These are phyloP conservation scores for Spongia lamella DNA, from an alignment of 37 sponge, comb jelly and placozoan species.

Conservation along the genomic window DNA sequence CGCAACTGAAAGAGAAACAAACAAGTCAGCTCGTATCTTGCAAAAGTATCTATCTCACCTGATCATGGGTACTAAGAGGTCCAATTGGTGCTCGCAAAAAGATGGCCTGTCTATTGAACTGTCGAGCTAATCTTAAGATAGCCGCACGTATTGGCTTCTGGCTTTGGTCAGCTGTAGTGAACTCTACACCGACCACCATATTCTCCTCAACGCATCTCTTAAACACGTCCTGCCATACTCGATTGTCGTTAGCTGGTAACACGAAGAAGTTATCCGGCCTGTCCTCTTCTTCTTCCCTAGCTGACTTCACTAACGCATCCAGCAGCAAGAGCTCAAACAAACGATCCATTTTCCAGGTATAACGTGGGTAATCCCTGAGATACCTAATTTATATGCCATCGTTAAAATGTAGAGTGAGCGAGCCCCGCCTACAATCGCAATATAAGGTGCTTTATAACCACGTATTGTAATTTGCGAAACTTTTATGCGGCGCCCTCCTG, in stretches of 20 bases:
- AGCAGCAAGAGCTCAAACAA: slow-evolving; percentile 61
- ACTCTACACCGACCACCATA: slow-evolving; percentile 65
- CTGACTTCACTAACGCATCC: slow-evolving; percentile 47
- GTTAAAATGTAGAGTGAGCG: no score
- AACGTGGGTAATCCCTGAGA: no score
- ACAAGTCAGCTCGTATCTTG: no score
- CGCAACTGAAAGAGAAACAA: slow-evolving; percentile 21
- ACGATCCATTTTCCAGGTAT: no score
- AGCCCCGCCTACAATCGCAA: no score
- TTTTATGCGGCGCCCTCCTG: no score
- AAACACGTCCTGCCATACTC: slow-evolving; percentile 46
- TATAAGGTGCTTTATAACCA: no score
- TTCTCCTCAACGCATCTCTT: slow-evolving; percentile 52
- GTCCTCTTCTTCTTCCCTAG: slow-evolving; percentile 16
- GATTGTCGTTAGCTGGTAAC: slow-evolving; percentile 24
- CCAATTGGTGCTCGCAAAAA: background rate
- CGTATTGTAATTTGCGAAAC: no score
- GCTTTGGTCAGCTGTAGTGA: slow-evolving; percentile 20
- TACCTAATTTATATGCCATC: no score
- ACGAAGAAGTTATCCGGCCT: slow-evolving; percentile 67
- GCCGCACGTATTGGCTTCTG: slow-evolving; percentile 16
- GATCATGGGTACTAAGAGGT: background rate
- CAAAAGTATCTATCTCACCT: no score
- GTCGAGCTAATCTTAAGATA: background rate
- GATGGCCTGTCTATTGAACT: background rate